Evolutionary conservation across 2,888 invertebrate genomes (phyloP).

Genomic region (Limenitis camilla): DNA sequence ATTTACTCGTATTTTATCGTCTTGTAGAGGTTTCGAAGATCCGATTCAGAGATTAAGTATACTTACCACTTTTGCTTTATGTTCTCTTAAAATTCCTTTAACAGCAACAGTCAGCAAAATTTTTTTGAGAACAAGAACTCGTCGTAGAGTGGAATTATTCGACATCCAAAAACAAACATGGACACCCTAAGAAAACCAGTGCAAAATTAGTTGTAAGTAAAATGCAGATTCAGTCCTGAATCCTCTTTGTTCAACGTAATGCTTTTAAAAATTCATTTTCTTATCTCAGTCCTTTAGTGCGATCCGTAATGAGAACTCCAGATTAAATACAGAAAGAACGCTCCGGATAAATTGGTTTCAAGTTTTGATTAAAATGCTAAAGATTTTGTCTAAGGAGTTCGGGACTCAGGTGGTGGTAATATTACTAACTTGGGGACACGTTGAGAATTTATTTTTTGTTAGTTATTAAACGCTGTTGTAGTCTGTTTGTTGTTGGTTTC

Average conservation of each 20-base stretch:
- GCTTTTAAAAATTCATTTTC: constrained; percentile 24
- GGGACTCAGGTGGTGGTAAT: not conserved
- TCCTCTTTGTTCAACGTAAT: constrained; percentile 24
- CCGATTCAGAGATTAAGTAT: too few relatives aligned
- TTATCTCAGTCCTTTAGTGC: constrained; percentile 16
- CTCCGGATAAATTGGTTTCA: constrained; percentile 8
- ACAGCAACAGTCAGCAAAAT: too few relatives aligned
- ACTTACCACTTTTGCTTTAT: too few relatives aligned
- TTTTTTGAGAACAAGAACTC: too few relatives aligned
- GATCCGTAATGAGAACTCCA: constrained; percentile 16
- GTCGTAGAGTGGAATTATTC: too few relatives aligned
- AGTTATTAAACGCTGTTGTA: too few relatives aligned
- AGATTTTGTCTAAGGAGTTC: not conserved
- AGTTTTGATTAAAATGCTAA: constrained; percentile 15
- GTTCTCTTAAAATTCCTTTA: too few relatives aligned
- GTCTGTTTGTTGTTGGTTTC: too few relatives aligned
- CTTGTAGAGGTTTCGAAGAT: too few relatives aligned
- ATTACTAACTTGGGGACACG: too few relatives aligned
- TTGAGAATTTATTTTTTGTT: too few relatives aligned
- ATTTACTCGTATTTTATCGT: too few relatives aligned
- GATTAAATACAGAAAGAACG: constrained; percentile 17
- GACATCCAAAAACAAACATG: not conserved
- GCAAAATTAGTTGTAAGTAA: constrained; percentile 33
- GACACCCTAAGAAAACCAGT: constrained; percentile 11
- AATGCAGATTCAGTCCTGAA: constrained; percentile 37